A percentile compares a stretch with the other conserved stretches of the same genome.
Conservation (phyloP, 2,797 vertebrate genomes). For the Paramormyrops hopkinsi region DNA sequence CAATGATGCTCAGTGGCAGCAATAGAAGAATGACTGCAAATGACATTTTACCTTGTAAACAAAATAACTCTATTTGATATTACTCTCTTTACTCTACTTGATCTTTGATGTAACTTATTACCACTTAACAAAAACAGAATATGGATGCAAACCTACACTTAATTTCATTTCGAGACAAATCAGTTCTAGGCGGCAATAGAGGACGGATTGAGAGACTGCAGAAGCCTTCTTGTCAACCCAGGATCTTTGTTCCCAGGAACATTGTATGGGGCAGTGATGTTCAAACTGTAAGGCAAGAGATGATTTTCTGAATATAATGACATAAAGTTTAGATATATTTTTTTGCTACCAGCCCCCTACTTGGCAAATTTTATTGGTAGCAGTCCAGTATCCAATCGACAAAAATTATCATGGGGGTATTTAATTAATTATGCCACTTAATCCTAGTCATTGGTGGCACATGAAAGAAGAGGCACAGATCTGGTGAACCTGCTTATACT, state of each 20-base stretch:
- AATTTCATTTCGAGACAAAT: neutral
- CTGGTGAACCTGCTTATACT: neutral
- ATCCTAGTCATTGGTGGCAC: neutral
- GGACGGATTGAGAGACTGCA: neutral
- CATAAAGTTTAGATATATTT: neutral
- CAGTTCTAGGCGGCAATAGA: neutral
- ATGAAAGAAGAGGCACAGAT: neutral
- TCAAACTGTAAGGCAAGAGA: neutral
- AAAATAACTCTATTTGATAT: neutral
- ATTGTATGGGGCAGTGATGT: neutral
- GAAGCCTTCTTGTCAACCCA: neutral
- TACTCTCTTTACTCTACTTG: neutral
- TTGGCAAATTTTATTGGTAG: neutral
- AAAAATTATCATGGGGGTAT: neutral
- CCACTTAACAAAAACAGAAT: neutral
- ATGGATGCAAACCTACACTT: neutral
- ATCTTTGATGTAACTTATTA: neutral
- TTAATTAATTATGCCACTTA: neutral
- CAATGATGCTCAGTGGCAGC: neutral
- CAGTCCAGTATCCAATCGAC: neutral
- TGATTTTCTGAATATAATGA: neutral
- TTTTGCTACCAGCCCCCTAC: neutral
- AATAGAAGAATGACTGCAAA: neutral
- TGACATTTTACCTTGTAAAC: neutral
- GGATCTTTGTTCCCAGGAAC: neutral